phyloP scores from a whole-genome alignment of 2,888 invertebrate genomes.

The Archips xylosteana region DNA sequence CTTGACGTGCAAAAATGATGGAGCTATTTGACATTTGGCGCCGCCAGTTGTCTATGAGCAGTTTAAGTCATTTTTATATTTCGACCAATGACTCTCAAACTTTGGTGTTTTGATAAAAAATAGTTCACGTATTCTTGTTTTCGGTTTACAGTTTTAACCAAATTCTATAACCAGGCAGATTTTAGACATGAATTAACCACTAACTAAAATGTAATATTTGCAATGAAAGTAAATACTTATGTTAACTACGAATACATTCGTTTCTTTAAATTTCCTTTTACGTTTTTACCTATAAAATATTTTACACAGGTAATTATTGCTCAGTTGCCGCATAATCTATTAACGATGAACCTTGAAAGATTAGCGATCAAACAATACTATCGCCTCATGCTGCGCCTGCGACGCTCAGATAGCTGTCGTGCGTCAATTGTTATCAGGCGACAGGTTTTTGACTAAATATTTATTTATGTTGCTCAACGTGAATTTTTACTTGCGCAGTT shows the following conservation, averaged over 20 bases:
- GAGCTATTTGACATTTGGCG: slow-evolving; percentile 17
- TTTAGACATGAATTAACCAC: too few relatives aligned
- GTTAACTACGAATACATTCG: too few relatives aligned
- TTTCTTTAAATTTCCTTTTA: neutral
- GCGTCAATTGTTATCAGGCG: slow-evolving; percentile 55
- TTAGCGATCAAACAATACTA: slow-evolving; percentile 61
- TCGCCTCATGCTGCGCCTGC: slow-evolving; percentile 50
- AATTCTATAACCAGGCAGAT: too few relatives aligned
- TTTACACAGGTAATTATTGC: slow-evolving; percentile 6
- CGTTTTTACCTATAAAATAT: neutral
- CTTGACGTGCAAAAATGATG: slow-evolving; percentile 1
- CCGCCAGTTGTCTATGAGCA: too few relatives aligned
- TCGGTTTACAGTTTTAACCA: neutral
- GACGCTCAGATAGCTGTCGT: slow-evolving; percentile 47
- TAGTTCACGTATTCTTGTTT: neutral
- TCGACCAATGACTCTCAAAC: neutral
- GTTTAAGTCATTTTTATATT: neutral
- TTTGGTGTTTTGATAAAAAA: neutral
- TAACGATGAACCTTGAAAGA: slow-evolving; percentile 57
- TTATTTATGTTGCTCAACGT: slow-evolving; percentile 20
- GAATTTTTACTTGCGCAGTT: neutral
- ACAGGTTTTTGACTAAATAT: slow-evolving; percentile 45
- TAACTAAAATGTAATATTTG: too few relatives aligned
- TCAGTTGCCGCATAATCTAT: slow-evolving; percentile 56
- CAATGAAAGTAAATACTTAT: too few relatives aligned